phyloP scores from a whole-genome alignment of 30 jellyfish, hydroid and myxozoan species.

The Cassiopea andromeda region DNA sequence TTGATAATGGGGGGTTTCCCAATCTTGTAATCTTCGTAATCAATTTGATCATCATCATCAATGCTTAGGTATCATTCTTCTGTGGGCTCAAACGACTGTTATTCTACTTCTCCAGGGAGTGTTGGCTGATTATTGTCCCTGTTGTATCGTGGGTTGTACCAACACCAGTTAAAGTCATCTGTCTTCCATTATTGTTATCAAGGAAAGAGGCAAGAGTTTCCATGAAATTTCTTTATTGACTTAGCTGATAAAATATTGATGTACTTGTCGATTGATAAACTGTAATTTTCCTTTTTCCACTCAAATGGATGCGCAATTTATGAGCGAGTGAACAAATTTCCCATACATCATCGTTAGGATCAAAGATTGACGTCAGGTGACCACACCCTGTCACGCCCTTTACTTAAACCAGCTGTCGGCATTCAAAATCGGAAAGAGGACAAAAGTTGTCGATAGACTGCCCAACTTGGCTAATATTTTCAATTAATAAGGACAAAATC shows the following conservation, averaged over 20 bases:
- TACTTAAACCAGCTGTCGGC: constrained; percentile 7
- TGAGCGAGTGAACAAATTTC: constrained; percentile 7
- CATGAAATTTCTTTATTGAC: background rate
- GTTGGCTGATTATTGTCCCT: constrained; percentile 67
- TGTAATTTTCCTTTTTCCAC: background rate
- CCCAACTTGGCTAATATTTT: constrained; percentile 15
- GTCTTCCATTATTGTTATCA: constrained; percentile 68
- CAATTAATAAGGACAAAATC: background rate
- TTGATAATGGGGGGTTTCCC: constrained; percentile 46
- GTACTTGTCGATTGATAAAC: background rate
- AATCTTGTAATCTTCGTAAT: constrained; percentile 49
- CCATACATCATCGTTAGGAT: constrained; percentile 11
- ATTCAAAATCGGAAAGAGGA: constrained; percentile 16
- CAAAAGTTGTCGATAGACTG: constrained; percentile 15
- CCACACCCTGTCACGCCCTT: constrained; percentile 25
- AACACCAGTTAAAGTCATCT: constrained; percentile 67
- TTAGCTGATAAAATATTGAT: background rate
- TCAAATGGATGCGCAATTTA: constrained; percentile 5
- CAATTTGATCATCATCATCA: constrained; percentile 64
- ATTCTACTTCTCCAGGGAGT: constrained; percentile 52
- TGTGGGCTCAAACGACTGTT: constrained; percentile 63
- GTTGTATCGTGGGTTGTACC: constrained; percentile 70
- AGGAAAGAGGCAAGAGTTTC: background rate
- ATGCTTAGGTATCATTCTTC: constrained; percentile 41
- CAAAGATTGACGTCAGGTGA: constrained; percentile 30